Percentiles rank a stretch among this genome's conserved stretches.
Evolutionary conservation across 2,113 vertebrate genomes (phyloP).

Genomic region (Chitala chitala): DNA sequence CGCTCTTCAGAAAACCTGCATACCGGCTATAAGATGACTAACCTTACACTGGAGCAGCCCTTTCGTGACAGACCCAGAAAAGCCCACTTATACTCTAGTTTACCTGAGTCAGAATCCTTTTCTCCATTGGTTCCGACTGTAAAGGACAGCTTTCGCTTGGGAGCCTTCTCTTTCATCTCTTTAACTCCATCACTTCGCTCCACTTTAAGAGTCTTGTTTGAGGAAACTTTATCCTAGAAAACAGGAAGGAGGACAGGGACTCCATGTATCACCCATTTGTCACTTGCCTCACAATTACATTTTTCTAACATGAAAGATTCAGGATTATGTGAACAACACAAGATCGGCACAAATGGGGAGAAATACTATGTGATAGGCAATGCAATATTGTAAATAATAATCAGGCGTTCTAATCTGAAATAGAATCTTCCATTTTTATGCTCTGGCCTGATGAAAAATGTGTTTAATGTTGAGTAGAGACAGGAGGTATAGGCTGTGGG

Average conservation of each 20-base stretch:
- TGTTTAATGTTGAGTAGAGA: not conserved
- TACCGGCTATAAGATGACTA: too few relatives aligned
- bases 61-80: too few relatives aligned
- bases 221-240: constrained; percentile 93
- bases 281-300: not conserved
- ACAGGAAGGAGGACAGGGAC: constrained; percentile 21
- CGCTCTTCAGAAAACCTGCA: too few relatives aligned
- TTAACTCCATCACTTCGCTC: constrained; percentile 93
- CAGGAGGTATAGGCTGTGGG: not conserved
- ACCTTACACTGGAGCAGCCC: too few relatives aligned
- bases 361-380: not conserved
- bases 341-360: not conserved
- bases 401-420: constrained; percentile 7
- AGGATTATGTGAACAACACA: not conserved
- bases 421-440: not conserved
- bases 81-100: constrained; percentile 17
- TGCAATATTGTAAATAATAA: not conserved
- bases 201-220: constrained; percentile 96
- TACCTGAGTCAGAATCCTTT: constrained; percentile 97
- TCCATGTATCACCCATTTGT: not conserved
- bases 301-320: not conserved
- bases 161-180: constrained; percentile 95
- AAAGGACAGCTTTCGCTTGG: constrained; percentile 96
- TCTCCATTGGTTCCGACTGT: constrained; percentile 96
- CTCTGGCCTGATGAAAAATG: constrained; percentile 3